phyloP scores from a whole-genome alignment of 2,113 vertebrate genomes.

The Anseranas semipalmata region DNA sequence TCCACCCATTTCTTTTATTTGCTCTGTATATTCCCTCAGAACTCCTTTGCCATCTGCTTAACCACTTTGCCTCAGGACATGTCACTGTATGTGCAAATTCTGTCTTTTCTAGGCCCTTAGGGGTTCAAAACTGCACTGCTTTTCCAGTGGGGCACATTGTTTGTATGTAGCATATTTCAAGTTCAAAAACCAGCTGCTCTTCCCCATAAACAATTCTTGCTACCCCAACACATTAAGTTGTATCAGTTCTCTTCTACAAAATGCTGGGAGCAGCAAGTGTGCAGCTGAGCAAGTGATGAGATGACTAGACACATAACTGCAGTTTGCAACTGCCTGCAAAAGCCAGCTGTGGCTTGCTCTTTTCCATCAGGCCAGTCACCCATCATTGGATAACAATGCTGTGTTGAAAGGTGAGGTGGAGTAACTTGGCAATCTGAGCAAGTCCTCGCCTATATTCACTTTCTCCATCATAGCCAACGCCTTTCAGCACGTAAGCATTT shows the following conservation, averaged over 20 bases:
- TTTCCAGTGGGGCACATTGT: not conserved
- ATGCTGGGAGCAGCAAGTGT: not conserved
- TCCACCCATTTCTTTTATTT: not conserved
- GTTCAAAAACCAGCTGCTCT: not conserved
- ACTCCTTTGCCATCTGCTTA: not conserved
- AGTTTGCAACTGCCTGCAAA: not conserved
- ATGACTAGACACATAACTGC: not conserved
- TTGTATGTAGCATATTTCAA: not conserved
- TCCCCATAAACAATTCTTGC: not conserved
- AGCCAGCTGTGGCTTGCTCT: not conserved
- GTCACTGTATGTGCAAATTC: not conserved
- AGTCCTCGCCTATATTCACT: not conserved
- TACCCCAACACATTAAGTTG: not conserved
- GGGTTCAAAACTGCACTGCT: not conserved
- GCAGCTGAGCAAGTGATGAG: not conserved
- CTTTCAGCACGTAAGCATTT: not conserved
- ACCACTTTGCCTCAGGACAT: not conserved
- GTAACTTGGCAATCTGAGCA: not conserved
- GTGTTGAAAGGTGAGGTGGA: slow-evolving; percentile 49
- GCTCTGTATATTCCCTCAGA: not conserved
- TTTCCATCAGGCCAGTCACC: not conserved
- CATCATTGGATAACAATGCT: not conserved
- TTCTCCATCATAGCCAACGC: not conserved
- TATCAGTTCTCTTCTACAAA: not conserved
- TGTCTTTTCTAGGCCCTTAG: not conserved